These are phyloP conservation scores for Empidonax traillii DNA, from an alignment of 2,113 vertebrate genomes.

Conservation along the genomic window DNA sequence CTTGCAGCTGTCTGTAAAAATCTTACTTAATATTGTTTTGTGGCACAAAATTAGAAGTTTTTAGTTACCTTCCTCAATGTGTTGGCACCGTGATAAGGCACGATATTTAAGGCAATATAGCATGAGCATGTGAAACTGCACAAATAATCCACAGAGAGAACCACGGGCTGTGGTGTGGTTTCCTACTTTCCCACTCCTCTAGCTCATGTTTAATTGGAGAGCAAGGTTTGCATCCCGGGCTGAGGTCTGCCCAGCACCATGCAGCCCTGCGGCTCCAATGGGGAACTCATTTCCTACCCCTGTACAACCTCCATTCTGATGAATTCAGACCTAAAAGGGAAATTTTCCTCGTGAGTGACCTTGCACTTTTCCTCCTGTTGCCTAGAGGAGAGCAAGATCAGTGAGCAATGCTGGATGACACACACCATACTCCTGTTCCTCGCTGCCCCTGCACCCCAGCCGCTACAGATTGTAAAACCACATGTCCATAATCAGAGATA, in stretches of 20 bases:
- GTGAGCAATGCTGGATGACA: conserved; percentile 26
- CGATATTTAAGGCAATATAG: background rate
- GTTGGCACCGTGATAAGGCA: rapidly evolving
- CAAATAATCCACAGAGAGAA: background rate
- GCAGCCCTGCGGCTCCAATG: background rate
- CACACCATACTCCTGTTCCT: background rate
- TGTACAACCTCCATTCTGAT: background rate
- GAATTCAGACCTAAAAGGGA: conserved; percentile 35
- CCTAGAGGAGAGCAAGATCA: conserved; percentile 2
- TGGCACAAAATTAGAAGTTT: background rate
- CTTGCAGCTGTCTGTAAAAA: conserved; percentile 17
- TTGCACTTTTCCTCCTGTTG: conserved; percentile 39
- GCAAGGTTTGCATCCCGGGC: background rate
- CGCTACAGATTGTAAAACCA: background rate
- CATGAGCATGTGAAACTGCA: background rate
- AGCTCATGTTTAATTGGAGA: conserved; percentile 23
- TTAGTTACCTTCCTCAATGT: background rate
- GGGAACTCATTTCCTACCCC: background rate
- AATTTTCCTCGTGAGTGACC: conserved; percentile 22
- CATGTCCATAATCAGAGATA: background rate
- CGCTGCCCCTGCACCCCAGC: background rate
- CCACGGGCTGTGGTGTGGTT: background rate
- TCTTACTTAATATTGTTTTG: background rate
- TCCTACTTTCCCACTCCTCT: conserved; percentile 13
- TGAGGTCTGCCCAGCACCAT: background rate